Percentiles rank a stretch among this genome's conserved stretches.
Conservation (phyloP, 1,140 invertebrate genomes). For the Atta texana region DNA sequence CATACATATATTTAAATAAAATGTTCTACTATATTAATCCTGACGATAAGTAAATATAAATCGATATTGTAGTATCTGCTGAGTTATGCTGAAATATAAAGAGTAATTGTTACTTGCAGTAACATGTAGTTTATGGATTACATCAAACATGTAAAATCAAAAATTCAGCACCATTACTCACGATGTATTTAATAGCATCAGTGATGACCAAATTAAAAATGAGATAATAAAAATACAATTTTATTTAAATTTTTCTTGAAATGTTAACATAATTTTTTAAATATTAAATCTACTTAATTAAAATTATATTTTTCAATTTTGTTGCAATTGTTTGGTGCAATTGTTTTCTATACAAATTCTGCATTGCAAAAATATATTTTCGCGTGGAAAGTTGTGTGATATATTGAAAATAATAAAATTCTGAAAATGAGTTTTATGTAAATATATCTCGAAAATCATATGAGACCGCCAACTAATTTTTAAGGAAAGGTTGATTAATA, state of each 20-base stretch:
- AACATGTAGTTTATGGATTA: no score
- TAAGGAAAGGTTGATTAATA: no score
- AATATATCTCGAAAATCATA: neutral
- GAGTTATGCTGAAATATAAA: no score
- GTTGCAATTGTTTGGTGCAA: constrained; percentile 68
- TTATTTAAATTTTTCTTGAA: neutral
- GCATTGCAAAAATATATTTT: no score
- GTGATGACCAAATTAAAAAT: constrained; percentile 75
- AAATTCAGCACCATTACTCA: constrained; percentile 73
- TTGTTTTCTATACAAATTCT: constrained; percentile 67
- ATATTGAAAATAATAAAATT: neutral
- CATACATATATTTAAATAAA: no score
- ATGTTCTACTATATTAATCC: no score
- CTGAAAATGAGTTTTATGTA: constrained; percentile 77
- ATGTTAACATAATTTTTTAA: neutral
- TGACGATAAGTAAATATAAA: no score
- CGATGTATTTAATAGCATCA: neutral
- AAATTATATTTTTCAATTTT: neutral
- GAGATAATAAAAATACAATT: constrained; percentile 74
- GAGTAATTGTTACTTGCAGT: no score
- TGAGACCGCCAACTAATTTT: no score
- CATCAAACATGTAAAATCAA: constrained; percentile 25
- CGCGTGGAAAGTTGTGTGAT: no score
- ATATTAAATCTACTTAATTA: neutral
- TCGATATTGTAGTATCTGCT: no score